Conservation (phyloP, 2,888 invertebrate genomes). For the Phalera bucephala region DNA sequence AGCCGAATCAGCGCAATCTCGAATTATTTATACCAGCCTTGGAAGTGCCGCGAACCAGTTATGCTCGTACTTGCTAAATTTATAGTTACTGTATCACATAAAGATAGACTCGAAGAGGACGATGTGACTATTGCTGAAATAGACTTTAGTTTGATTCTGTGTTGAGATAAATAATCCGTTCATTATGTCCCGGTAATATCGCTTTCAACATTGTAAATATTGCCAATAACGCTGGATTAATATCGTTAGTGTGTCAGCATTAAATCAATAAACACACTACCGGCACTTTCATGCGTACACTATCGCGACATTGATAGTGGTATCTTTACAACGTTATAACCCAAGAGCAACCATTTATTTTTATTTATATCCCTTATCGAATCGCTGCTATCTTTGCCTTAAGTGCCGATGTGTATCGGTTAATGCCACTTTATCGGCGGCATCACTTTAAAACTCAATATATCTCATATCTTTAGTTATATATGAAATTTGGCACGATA, state of each 20-base stretch:
- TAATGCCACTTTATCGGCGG: constrained; percentile 66
- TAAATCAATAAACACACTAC: constrained; percentile 51
- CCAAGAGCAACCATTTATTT: constrained; percentile 69
- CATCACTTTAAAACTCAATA: constrained; percentile 55
- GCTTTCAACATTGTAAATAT: constrained; percentile 27
- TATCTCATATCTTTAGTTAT: constrained; percentile 53
- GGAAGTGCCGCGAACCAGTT: constrained; percentile 15
- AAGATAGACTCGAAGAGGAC: not conserved
- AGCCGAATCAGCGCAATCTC: constrained; percentile 35
- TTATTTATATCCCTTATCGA: constrained; percentile 71
- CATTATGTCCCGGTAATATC: constrained; percentile 17
- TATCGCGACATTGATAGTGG: constrained; percentile 52
- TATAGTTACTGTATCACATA: not conserved
- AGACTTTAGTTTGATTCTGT: not conserved
- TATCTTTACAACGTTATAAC: constrained; percentile 68
- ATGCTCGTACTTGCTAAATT: constrained; percentile 4
- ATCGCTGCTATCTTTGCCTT: constrained; percentile 55
- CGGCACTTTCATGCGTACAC: constrained; percentile 48
- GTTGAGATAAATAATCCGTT: not conserved
- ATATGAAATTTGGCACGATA: constrained; percentile 46
- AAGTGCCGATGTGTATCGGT: constrained; percentile 74
- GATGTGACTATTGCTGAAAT: too few relatives aligned
- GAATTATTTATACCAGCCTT: constrained; percentile 24
- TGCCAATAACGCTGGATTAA: constrained; percentile 46
- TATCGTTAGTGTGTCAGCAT: constrained; percentile 32